Percentiles rank a stretch among this genome's conserved stretches.
These are phyloP conservation scores for Periophthalmodon schlosseri DNA, from an alignment of 2,113 vertebrate species.

Conservation along the genomic window DNA sequence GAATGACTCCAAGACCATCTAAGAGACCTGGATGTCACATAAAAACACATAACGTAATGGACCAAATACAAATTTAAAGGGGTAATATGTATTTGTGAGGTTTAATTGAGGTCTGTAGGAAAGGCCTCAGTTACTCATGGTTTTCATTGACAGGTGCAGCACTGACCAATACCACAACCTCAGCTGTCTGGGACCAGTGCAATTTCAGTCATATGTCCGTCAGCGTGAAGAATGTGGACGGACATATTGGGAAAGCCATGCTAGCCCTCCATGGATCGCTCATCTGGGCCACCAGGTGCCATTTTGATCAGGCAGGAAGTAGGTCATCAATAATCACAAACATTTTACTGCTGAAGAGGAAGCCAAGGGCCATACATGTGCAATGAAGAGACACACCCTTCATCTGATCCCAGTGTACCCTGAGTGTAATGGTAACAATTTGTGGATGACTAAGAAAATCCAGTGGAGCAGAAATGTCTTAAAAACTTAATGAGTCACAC, in stretches of 20 bases:
- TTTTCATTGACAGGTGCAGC: conserved; percentile 33
- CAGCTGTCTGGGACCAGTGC: conserved; percentile 49
- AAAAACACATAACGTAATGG: conserved; percentile 14
- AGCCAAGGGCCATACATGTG: conserved; percentile 32
- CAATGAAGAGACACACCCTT: conserved; percentile 42
- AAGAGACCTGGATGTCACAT: conserved; percentile 1
- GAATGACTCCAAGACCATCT: conserved; percentile 16
- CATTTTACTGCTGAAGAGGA: conserved; percentile 30
- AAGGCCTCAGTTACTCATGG: conserved; percentile 26
- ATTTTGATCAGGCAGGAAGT: conserved; percentile 30
- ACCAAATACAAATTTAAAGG: conserved; percentile 25
- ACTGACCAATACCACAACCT: conserved; percentile 12
- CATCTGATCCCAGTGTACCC: conserved; percentile 31
- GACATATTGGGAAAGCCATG: conserved; percentile 33
- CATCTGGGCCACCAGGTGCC: conserved; percentile 12
- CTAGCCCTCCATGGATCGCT: conserved; percentile 21
- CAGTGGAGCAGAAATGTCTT: conserved; percentile 14
- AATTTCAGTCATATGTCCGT: conserved; percentile 25
- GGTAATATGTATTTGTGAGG: conserved; percentile 33
- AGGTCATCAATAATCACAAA: conserved; percentile 42
- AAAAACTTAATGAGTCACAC: conserved; percentile 36
- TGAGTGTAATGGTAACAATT: conserved; percentile 42
- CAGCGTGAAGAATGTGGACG: conserved; percentile 15
- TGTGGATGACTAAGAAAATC: conserved; percentile 27
- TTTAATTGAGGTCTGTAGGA: conserved; percentile 28